Evolutionary conservation across 2,888 invertebrate species (phyloP).

Genomic region (Drosophila stalkeri): DNA sequence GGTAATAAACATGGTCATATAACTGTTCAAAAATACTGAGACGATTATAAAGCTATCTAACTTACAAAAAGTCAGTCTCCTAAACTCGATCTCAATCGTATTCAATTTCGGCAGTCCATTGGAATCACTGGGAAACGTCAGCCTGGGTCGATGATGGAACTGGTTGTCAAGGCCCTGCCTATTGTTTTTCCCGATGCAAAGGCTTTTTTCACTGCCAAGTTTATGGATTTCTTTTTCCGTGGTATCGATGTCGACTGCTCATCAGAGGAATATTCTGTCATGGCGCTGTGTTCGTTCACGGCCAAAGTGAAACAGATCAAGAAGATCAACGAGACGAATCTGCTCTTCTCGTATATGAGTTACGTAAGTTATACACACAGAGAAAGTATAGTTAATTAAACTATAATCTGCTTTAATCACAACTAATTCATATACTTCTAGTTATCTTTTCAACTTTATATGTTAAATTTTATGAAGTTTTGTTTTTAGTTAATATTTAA

Average conservation of each 20-base stretch:
- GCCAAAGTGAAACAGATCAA: conserved; percentile 87
- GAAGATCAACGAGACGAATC: conserved; percentile 88
- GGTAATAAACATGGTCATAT: conserved; percentile 3
- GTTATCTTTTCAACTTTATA: not conserved
- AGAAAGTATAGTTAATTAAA: not conserved
- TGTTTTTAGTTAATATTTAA: not conserved
- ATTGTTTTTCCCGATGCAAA: conserved; percentile 89
- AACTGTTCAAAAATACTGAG: not conserved
- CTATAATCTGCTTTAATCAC: not conserved
- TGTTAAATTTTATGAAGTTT: not conserved
- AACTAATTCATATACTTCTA: not conserved
- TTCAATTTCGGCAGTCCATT: conserved; percentile 69
- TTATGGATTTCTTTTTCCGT: conserved; percentile 90
- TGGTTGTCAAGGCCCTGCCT: conserved; percentile 89
- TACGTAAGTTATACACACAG: conserved; percentile 86
- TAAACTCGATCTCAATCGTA: not conserved
- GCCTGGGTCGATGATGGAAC: conserved; percentile 89
- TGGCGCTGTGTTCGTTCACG: conserved; percentile 90
- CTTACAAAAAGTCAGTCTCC: conserved; percentile 25
- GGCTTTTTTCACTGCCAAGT: conserved; percentile 86
- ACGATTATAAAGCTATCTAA: conserved; percentile 17
- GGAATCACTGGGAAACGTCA: conserved; percentile 87
- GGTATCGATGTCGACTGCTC: conserved; percentile 91
- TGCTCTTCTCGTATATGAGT: conserved; percentile 90
- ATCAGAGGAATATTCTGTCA: conserved; percentile 91